Evolutionary conservation across 2,113 vertebrate species (phyloP), one percentile per base, ranked within the genome.

Genomic region (Glaucidium brasilianum): DNA sequence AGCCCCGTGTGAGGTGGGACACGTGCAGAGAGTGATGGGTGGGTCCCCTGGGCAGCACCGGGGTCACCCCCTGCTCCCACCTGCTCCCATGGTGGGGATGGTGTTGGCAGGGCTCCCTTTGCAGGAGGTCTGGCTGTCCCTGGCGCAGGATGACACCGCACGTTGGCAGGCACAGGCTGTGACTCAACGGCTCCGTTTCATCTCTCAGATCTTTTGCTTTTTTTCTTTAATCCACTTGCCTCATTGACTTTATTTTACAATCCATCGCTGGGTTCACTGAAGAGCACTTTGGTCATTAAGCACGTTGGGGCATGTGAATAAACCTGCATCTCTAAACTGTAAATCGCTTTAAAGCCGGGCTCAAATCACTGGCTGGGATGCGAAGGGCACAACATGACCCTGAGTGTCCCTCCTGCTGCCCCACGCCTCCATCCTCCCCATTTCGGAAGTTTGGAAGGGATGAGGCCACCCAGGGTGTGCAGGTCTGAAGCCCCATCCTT

Each of bases 261-360:
- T 59, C 83, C 34, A 5, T 26, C 2, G n/a, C 81, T 68, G 94
- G 93, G 85, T 89, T 95, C 91, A 84, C 95, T 73, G 95, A 83
- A 53, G 91, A 94, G 88, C 68, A 6, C 85, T 94, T 67, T 49
- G 85, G 91, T 90, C 88, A 30, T 95, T 79, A 92, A 43, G 88
- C 93, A 95, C 77, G 91, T 95, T 34, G 53, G 88, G 92, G 88
- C 88, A 87, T 90, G 95, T 35, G 88, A 50, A 66, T 32, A 71
- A 93, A 91, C 76, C 76, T 9, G 52, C 76, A 37, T 76, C 85
- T 79, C 68, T 19, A 6, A 64, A 29, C 35, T 43, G 30, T 3
- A 18, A 62, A 49, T 72, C 1, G 6, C 62, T 83, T 76, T 43
- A 32, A 49, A 29, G 63, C 53, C 2, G 1, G 25, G 25, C 43